Conservation (phyloP, 2,797 vertebrate species). For the Centropyge bicolor region DNA sequence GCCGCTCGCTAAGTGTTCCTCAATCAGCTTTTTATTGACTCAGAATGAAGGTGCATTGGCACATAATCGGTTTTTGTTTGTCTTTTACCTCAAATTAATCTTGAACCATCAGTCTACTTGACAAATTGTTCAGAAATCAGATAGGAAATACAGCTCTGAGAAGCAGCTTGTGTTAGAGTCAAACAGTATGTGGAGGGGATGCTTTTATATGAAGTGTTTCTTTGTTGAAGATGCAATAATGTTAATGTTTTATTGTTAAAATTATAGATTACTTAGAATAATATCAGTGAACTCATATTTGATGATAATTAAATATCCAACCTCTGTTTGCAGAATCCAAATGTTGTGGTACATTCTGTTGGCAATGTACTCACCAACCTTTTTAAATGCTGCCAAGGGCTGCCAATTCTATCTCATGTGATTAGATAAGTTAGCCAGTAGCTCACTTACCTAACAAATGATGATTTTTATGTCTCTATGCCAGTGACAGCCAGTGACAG, state of each 20-base stretch:
- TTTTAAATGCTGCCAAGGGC: not conserved
- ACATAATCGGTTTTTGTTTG: slow-evolving; percentile 50
- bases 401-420: no score
- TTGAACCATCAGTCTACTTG: slow-evolving; percentile 21
- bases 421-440: not conserved
- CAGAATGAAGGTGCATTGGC: slow-evolving; percentile 5
- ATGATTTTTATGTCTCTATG: no score
- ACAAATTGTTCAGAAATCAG: slow-evolving; percentile 29
- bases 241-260: not conserved
- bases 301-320: no score
- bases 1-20: slow-evolving; percentile 61
- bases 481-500: no score
- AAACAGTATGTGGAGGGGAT: not conserved
- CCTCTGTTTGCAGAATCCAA: no score
- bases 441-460: no score
- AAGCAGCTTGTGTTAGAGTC: not conserved
- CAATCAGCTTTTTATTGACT: slow-evolving; percentile 72
- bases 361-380: no score
- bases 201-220: not conserved
- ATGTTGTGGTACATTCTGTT: no score
- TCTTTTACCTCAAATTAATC: slow-evolving; percentile 45
- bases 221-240: not conserved
- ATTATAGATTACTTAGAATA: not conserved
- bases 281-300: not conserved
- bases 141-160: not conserved